Evolutionary conservation across 2,888 invertebrate species (phyloP), one percentile per base, ranked within the genome.

Genomic region (Drosophila subsilvestris): DNA sequence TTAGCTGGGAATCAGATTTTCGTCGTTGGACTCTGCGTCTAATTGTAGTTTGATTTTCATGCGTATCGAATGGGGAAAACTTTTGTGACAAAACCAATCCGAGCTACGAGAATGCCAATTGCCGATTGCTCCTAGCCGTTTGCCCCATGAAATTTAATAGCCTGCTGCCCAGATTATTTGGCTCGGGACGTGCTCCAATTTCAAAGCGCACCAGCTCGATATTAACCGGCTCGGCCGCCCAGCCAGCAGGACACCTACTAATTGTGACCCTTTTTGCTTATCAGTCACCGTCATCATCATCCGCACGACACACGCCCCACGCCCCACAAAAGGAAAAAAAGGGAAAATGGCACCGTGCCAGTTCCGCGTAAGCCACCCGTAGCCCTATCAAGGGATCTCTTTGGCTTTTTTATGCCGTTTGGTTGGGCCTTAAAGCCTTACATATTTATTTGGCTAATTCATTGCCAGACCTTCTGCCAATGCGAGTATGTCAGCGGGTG

Each of bases 1-100:
- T 57, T 44, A 27, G 54, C 74, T 22, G 42, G 44, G 68, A 25
- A 7, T 66, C 43, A 67, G 48, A 44, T 62, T 45, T 55, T 54
- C 47, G 48, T 49, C 53, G 54, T 54, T 57, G 56, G 66, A 60
- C 66, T 74, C 86, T 84, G 79, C 68, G 79, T 79, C 85, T 85
- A 85, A 85, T 85, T 85, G 85, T 88, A 76, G 79, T 86, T 88
- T 85, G 89, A 85, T 85, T 85, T 86, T 76, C 76, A 75, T 83
- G 76, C 86, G 88, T 83, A 82, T 83, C 86, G 88, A 83, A 87
- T 79, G 82, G 50, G 60, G 49, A 58, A 75, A 86, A 76, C 66
- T 63, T 74, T 57, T 59, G 53, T 42, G 68, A 55, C 25, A 22
- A 22, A 65, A 51, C 53, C 69, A 62, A 71, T 72, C 62, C 50